Evolutionary conservation across 2,888 invertebrate genomes (phyloP), one percentile per base, ranked within the genome.

Genomic region (Ferrisia virgata): DNA sequence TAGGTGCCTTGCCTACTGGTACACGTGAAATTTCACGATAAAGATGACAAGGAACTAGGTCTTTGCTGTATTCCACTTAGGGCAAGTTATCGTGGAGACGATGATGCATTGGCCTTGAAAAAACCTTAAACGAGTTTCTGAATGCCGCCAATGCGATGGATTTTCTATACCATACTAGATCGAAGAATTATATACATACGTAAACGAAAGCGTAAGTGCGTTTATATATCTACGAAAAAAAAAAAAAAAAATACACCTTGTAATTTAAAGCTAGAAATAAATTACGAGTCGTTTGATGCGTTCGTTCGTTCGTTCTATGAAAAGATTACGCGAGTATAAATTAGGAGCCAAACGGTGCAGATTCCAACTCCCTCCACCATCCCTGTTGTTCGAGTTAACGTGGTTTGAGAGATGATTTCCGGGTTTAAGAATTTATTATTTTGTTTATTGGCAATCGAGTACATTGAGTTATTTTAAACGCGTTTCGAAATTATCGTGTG

Each of bases 381-480:
- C 53, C 2, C n/a, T n/a, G n/a, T n/a, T 8, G 53, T 53, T 53
- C 53, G 22, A 53, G n/a, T n/a, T n/a, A n/a, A n/a, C n/a, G n/a
- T n/a, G n/a, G n/a, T n/a, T n/a, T n/a, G n/a, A n/a, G n/a, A n/a
- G 53, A 53, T 36, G 33, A 36, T 36, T 76, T 76, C 72, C 72
- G 72, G 72, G 72, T 76, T 76, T 36, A 28, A 36, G 28, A 76
- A 76, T 76, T 76, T 76, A 76, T 76, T 76, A 76, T 76, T 76
- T 76, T 76, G 72, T 76, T 76, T 76, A 76, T 76, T 36, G 72
- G 28, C 28, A 3, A 76, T 64, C 64, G 15, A 64, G 13, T 28
- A 64, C 64, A 53, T 47, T 53, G 64, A 64, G 53, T 22, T 53
- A 53, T 53, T 53, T 53, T 28, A 64, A 64, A 28, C 64, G 39